These are phyloP conservation scores for Polypedilum pembai DNA, from an alignment of 1,140 invertebrate genomes.

Conservation along the genomic window DNA sequence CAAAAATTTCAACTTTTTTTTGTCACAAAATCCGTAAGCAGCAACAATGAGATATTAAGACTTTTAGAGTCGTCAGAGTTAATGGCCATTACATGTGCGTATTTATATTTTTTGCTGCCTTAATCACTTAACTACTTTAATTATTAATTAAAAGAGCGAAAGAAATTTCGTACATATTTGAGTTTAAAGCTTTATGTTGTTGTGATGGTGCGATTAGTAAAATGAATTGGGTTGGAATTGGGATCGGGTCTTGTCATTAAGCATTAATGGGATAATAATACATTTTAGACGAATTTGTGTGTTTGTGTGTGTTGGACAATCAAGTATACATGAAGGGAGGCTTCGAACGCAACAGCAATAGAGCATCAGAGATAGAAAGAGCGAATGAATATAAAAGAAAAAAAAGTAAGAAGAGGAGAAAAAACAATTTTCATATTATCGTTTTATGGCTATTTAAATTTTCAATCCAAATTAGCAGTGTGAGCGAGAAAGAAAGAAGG, in stretches of 20 bases:
- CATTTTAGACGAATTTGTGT: conserved; percentile 21
- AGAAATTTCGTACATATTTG: background rate
- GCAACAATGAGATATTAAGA: too few species aligned
- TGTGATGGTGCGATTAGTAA: conserved; percentile 10
- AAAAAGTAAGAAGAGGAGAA: background rate
- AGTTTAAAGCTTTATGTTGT: background rate
- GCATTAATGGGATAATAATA: conserved; percentile 27
- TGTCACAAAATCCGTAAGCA: too few species aligned
- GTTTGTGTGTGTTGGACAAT: background rate
- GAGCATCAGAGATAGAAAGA: background rate
- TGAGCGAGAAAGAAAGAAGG: background rate
- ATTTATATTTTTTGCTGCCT: background rate
- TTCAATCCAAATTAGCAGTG: conserved; percentile 12
- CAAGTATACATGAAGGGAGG: conserved; percentile 23
- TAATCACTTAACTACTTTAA: conserved; percentile 19
- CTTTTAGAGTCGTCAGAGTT: too few species aligned
- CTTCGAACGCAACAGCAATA: background rate
- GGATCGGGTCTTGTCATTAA: conserved; percentile 27
- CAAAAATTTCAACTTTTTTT: too few species aligned
- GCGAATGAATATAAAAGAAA: background rate
- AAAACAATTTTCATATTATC: conserved; percentile 19
- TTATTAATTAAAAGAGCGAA: conserved; percentile 12
- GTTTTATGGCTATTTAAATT: conserved; percentile 19
- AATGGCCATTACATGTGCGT: too few species aligned
- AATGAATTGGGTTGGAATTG: conserved; percentile 9